phyloP scores from a whole-genome alignment of 1,140 invertebrate species.

The Hylyphantes graminicola region DNA sequence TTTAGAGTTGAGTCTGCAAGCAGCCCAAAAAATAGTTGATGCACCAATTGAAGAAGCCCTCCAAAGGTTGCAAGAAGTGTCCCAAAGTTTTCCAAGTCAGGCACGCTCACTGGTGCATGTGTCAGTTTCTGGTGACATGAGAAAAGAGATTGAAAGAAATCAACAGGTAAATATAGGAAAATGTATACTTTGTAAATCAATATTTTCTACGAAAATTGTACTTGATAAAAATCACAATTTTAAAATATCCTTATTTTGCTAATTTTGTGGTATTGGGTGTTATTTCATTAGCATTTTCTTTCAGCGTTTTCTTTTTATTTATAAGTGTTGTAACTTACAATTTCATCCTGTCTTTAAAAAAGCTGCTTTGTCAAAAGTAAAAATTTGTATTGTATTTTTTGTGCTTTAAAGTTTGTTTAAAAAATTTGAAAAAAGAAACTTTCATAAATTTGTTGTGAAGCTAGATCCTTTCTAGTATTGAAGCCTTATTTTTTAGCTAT shows the following conservation, averaged over 20 bases:
- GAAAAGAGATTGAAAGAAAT: slow-evolving; percentile 80
- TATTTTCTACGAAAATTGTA: not conserved
- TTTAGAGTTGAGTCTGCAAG: slow-evolving; percentile 88
- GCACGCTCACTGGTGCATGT: slow-evolving; percentile 82
- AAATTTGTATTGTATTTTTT: no score
- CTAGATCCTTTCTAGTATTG: no score
- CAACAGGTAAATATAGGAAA: slow-evolving; percentile 66
- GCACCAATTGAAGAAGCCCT: slow-evolving; percentile 78
- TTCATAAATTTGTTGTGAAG: no score
- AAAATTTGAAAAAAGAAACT: no score
- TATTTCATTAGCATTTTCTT: not conserved
- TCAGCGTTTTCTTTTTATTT: not conserved
- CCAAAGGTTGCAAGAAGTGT: slow-evolving; percentile 85
- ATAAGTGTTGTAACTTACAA: no score
- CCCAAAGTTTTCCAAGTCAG: slow-evolving; percentile 97
- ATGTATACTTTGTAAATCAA: not conserved
- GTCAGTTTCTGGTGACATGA: slow-evolving; percentile 77
- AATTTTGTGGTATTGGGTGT: no score
- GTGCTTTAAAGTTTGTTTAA: no score
- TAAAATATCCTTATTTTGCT: not conserved
- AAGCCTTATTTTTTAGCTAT: no score
- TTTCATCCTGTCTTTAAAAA: no score
- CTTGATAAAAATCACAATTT: not conserved
- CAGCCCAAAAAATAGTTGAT: slow-evolving; percentile 82
- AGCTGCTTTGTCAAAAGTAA: no score